Percentiles rank a stretch among this genome's conserved stretches.
Evolutionary conservation across 1,140 invertebrate genomes (phyloP).

Genomic region (Drosophila dunni): DNA sequence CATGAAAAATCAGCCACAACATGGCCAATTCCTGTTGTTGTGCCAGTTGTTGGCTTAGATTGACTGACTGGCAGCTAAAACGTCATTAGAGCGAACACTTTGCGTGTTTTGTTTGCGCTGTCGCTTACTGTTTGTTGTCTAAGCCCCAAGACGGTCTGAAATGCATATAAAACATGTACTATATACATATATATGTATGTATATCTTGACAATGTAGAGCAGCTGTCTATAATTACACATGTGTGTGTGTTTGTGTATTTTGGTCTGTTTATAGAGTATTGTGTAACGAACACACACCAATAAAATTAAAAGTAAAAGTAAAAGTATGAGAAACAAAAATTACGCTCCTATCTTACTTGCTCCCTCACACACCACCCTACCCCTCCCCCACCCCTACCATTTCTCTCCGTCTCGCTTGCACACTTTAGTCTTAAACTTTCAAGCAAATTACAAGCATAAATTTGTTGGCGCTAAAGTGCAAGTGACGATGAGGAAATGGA

Average conservation of each 20-base stretch:
- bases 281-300: slow-evolving; percentile 50
- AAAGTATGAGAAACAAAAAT: slow-evolving; percentile 46
- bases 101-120: slow-evolving; percentile 47
- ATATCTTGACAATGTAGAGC: slow-evolving; percentile 49
- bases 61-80: slow-evolving; percentile 17
- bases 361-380: background rate
- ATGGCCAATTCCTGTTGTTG: slow-evolving; percentile 5
- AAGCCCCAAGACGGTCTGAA: slow-evolving; percentile 43
- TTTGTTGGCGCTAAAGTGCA: slow-evolving; percentile 44
- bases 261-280: slow-evolving; percentile 51
- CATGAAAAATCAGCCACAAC: slow-evolving; percentile 30
- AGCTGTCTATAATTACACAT: slow-evolving; percentile 53
- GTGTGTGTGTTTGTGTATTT: slow-evolving; percentile 30
- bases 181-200: background rate
- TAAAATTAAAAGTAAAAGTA: slow-evolving; percentile 53
- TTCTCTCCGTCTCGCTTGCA: background rate
- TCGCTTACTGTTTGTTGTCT: slow-evolving; percentile 30
- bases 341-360: slow-evolving; percentile 5
- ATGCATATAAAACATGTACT: slow-evolving; percentile 17
- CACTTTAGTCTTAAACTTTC: slow-evolving; percentile 9
- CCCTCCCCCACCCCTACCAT: too few relatives aligned
- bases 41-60: slow-evolving; percentile 5
- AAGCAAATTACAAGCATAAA: slow-evolving; percentile 51
- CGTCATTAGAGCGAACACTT: slow-evolving; percentile 41
- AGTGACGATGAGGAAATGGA: slow-evolving; percentile 42